phyloP scores from a whole-genome alignment of 2,113 vertebrate genomes.

The Aegithalos caudatus region DNA sequence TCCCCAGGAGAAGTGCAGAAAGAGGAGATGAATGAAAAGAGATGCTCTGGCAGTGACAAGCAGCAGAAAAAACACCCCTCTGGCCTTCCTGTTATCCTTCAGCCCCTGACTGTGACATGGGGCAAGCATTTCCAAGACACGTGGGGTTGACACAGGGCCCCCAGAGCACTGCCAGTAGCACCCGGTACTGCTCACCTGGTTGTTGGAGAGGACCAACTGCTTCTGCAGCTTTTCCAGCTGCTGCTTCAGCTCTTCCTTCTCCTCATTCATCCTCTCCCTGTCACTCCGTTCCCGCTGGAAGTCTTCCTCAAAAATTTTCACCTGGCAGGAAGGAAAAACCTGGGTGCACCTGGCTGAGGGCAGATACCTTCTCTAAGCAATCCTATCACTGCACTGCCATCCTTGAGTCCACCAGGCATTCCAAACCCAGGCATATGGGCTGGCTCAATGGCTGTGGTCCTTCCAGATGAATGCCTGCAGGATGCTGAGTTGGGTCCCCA shows the following conservation, averaged over 20 bases:
- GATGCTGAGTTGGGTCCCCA: accelerated
- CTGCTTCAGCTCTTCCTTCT: constrained; percentile 93
- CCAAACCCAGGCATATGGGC: neutral
- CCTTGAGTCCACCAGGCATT: neutral
- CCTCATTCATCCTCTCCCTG: constrained; percentile 96
- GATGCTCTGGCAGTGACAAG: neutral
- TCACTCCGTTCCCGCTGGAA: constrained; percentile 95
- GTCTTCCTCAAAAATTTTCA: constrained; percentile 98
- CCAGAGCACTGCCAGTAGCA: neutral
- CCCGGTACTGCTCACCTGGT: constrained; percentile 69
- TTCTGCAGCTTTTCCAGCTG: constrained; percentile 91
- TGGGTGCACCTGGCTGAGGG: neutral
- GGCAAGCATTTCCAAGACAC: accelerated
- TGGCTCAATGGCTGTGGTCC: neutral
- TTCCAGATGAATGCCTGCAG: neutral
- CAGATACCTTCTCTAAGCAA: neutral
- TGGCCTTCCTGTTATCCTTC: neutral
- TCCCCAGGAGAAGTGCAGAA: neutral
- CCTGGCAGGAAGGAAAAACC: constrained; percentile 67
- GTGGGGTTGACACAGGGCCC: accelerated
- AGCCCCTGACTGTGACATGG: neutral
- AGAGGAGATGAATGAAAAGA: neutral
- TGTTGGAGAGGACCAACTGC: constrained; percentile 85
- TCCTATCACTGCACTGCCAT: accelerated
- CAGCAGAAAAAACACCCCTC: neutral